Percentiles rank a stretch among this genome's conserved stretches.
phyloP scores from a whole-genome alignment of 2,113 vertebrate species.

The Pomatorhinus ruficollis region DNA sequence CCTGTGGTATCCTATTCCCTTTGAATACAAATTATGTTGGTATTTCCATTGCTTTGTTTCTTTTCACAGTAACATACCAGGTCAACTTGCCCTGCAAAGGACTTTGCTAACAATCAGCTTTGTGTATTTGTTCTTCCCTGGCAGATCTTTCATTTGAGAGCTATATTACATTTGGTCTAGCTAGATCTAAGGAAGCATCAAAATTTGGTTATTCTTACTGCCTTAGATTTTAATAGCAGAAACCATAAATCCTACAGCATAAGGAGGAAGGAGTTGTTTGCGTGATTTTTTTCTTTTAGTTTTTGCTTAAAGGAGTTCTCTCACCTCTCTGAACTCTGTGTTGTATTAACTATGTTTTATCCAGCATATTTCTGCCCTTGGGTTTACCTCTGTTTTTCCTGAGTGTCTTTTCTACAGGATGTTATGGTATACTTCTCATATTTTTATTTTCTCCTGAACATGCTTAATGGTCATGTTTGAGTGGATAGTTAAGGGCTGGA shows the following conservation, averaged over 20 bases:
- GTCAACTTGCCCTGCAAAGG: conserved; percentile 30
- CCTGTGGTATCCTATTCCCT: neutral
- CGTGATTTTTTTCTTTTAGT: neutral
- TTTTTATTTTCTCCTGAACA: neutral
- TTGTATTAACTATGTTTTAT: neutral
- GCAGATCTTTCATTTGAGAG: neutral
- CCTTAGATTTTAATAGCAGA: conserved; percentile 24
- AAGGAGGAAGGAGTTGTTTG: neutral
- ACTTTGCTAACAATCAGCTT: neutral
- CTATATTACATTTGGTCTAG: neutral
- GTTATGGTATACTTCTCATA: neutral
- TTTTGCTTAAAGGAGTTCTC: neutral
- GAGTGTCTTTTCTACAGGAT: neutral
- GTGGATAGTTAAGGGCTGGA: neutral
- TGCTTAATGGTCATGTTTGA: neutral
- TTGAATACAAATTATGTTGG: neutral
- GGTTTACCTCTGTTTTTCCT: neutral
- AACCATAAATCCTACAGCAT: neutral
- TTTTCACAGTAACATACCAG: neutral
- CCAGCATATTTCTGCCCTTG: neutral
- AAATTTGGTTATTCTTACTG: neutral
- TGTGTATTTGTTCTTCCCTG: neutral
- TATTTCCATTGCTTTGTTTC: neutral
- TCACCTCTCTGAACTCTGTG: neutral
- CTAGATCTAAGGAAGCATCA: neutral